These are phyloP conservation scores for Morelia viridis DNA, from an alignment of 2,797 vertebrate genomes.

Conservation along the genomic window DNA sequence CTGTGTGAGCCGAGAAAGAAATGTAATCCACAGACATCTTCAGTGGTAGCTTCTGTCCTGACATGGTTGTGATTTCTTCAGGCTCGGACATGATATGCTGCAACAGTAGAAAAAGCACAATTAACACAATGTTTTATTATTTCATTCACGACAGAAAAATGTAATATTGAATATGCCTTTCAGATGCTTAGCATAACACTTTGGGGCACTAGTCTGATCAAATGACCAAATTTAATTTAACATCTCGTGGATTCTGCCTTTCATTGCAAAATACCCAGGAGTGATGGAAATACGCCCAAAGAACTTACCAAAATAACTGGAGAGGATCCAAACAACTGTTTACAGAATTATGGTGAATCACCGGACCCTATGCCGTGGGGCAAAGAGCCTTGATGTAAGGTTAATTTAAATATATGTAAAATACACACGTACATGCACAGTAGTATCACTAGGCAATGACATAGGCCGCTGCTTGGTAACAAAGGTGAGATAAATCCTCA, in stretches of 20 bases:
- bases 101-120: conserved; percentile 21
- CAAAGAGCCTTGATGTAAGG: background rate
- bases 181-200: background rate
- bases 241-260: background rate
- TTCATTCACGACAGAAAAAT: background rate
- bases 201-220: background rate
- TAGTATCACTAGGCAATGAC: background rate
- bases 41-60: conserved; percentile 91
- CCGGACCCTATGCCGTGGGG: background rate
- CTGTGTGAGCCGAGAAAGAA: conserved; percentile 96
- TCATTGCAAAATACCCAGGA: background rate
- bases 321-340: background rate
- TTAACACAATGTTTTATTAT: background rate
- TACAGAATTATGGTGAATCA: background rate
- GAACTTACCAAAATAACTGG: background rate
- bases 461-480: background rate
- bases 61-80: conserved; percentile 95
- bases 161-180: background rate
- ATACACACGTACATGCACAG: background rate
- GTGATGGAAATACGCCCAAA: background rate
- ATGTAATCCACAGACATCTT: conserved; percentile 99
- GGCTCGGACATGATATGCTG: conserved; percentile 99
- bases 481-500: background rate
- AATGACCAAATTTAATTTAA: background rate
- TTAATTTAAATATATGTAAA: background rate